Base-by-base conservation (phyloP, 2,888 invertebrate genomes). In the Octodonta nipae region DNA sequence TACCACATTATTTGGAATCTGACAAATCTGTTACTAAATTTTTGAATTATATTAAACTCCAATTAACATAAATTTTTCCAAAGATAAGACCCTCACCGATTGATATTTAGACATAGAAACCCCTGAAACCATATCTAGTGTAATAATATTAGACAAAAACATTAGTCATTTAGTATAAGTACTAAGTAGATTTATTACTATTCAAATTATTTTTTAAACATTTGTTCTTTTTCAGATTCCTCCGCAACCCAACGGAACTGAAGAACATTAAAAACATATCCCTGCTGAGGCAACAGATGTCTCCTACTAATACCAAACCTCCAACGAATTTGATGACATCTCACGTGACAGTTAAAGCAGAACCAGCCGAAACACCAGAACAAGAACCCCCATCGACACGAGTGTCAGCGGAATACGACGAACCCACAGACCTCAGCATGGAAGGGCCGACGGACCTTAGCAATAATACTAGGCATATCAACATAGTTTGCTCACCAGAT, bases 251-350 rank as follows among this genome's bases (percentile, higher is more conserved):
- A 32, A 83, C 85, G 22, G 91, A 89, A 64, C 68, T 93, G 51
- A 91, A 91, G 56, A 89, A 85, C 61, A 91, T 92, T 43, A 89
- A 89, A 60, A 89, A 89, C 58, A 88, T 89, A 50, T 88, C 88
- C 5, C 65, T 88, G 38, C 64, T 91, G 45, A 70, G 88, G 29
- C 87, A 88, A 58, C 81, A 79, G 60, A 74, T 71, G 42, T 71
- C 74, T n/a, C 56, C 56, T 5, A 53, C 55, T 12, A 49, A 42
- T 28, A 43, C 45, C 2, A 52, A 50, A 38, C 43, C 49, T 7
- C 44, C 55, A 35, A 28, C 43, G 43, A 37, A 17, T 20, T 16
- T 30, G 11, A 17, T 29, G n/a, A 33, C 20, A 12, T 26, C 31
- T n/a, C 32, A 32, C 6, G 26, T 36, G 6, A 27, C 38, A 8